phyloP scores from a whole-genome alignment of 2,797 vertebrate genomes.

The Crossoptilon crossoptilon region DNA sequence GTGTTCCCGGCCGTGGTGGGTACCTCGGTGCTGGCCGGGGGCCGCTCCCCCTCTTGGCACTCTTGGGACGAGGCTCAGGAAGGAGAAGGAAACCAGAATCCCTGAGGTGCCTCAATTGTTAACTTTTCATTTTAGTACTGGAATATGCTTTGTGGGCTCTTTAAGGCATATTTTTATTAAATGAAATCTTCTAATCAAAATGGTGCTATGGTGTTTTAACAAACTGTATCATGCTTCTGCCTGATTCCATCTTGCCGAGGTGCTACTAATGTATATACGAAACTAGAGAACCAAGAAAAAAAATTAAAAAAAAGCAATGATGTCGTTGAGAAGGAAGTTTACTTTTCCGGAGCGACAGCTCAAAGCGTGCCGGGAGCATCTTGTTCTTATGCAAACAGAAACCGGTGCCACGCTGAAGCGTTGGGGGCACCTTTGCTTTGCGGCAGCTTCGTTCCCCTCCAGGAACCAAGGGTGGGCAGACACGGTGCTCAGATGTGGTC shows the following conservation, averaged over 20 bases:
- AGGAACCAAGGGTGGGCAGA: neutral
- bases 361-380: neutral
- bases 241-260: constrained; percentile 79
- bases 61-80: constrained; percentile 52
- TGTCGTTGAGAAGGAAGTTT: constrained; percentile 46
- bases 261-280: constrained; percentile 75
- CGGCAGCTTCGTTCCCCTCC: neutral
- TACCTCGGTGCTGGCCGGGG: neutral
- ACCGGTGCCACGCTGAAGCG: neutral
- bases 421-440: neutral
- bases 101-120: constrained; percentile 76
- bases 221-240: constrained; percentile 73
- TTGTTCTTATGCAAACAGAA: constrained; percentile 53
- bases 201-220: constrained; percentile 83
- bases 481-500: neutral
- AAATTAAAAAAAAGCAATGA: neutral
- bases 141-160: constrained; percentile 75
- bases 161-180: constrained; percentile 78
- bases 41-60: neutral
- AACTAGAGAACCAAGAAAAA: constrained; percentile 76
- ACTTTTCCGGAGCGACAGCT: constrained; percentile 35
- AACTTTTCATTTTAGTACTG: constrained; percentile 75
- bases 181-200: constrained; percentile 78
- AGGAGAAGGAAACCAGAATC: constrained; percentile 47
- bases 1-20: neutral